Percentiles rank a stretch among this genome's conserved stretches.
These are phyloP conservation scores for Maccullochella peelii DNA, from an alignment of 2,113 vertebrate genomes.

Conservation along the genomic window DNA sequence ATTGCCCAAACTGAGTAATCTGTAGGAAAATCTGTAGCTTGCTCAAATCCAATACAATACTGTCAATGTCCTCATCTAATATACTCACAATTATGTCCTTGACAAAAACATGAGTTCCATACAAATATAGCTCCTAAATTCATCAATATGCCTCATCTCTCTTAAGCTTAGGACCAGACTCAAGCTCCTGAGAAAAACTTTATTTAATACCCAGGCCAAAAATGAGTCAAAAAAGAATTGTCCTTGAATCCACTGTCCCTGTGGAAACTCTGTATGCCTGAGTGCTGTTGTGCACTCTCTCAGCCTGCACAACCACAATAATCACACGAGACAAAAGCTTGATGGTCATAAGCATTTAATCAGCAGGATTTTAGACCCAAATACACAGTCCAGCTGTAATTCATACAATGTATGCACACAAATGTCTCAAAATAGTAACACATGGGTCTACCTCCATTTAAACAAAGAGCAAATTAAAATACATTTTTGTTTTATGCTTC, in stretches of 20 bases:
- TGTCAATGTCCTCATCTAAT: no score
- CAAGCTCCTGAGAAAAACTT: neutral
- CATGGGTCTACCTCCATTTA: slow-evolving; percentile 18
- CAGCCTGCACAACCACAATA: neutral
- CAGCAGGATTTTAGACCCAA: slow-evolving; percentile 44
- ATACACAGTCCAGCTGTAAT: slow-evolving; percentile 51
- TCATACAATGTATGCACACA: slow-evolving; percentile 36
- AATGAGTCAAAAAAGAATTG: neutral
- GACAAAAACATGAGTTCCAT: no score
- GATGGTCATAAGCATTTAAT: slow-evolving; percentile 63
- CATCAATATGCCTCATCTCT: no score
- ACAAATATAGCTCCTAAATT: no score
- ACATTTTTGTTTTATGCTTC: slow-evolving; percentile 21
- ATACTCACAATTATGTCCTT: no score
- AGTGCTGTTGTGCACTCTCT: neutral
- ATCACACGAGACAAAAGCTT: slow-evolving; percentile 2
- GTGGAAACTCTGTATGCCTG: neutral
- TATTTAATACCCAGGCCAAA: neutral
- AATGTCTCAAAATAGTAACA: slow-evolving; percentile 34
- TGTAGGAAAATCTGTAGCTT: no score
- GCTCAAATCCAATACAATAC: no score
- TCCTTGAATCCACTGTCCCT: neutral
- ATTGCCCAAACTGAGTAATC: no score
- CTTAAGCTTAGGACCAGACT: no score
- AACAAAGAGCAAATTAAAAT: slow-evolving; percentile 40